Evolutionary conservation across 1,140 invertebrate species (phyloP).

Genomic region (Zaprionus tsacasi): DNA sequence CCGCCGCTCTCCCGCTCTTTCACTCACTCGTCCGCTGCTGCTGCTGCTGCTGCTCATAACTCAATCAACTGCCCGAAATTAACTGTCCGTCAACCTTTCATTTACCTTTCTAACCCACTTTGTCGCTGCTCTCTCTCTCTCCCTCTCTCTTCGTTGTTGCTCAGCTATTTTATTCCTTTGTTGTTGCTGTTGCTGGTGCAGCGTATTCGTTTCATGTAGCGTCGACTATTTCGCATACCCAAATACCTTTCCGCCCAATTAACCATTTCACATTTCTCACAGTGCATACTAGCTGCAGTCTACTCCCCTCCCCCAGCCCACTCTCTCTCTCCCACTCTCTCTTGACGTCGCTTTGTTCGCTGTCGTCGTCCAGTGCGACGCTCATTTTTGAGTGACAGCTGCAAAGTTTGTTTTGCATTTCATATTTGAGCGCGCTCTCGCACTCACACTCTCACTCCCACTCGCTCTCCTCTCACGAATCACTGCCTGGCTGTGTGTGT

Average conservation of each 20-base stretch:
- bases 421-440: constrained; percentile 67
- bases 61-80: constrained; percentile 57
- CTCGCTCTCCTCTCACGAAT: background rate
- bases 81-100: constrained; percentile 57
- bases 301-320: background rate
- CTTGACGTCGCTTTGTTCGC: constrained; percentile 44
- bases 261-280: constrained; percentile 67
- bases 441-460: constrained; percentile 9
- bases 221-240: constrained; percentile 42
- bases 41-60: constrained; percentile 37
- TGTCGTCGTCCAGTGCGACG: constrained; percentile 59
- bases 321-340: background rate
- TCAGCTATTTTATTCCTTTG: constrained; percentile 7
- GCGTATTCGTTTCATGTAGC: constrained; percentile 38
- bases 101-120: constrained; percentile 54
- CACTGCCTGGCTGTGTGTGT: background rate
- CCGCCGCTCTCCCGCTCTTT: background rate
- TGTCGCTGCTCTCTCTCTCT: constrained; percentile 10
- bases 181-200: constrained; percentile 13
- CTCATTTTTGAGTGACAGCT: constrained; percentile 82
- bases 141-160: constrained; percentile 1
- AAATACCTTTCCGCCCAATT: constrained; percentile 72
- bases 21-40: background rate
- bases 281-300: constrained; percentile 48
- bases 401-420: constrained; percentile 82